Conservation (phyloP, 2,888 invertebrate genomes). For the Spodoptera exigua region DNA sequence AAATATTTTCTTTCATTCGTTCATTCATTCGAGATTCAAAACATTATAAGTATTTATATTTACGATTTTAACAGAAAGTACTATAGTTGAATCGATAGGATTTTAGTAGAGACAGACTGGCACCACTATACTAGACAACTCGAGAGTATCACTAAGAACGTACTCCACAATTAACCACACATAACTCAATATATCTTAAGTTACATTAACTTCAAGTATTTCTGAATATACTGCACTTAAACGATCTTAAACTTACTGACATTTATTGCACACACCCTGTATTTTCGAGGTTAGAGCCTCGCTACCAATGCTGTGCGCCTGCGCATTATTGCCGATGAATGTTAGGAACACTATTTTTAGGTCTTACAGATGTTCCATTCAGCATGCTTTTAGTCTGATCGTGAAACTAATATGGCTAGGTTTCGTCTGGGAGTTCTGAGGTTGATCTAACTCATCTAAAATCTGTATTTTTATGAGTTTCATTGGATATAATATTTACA, state of each 20-base stretch:
- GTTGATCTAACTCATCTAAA: neutral
- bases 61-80: no score
- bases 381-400: constrained; percentile 32
- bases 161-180: neutral
- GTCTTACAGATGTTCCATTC: constrained; percentile 70
- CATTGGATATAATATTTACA: no score
- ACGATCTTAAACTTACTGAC: constrained; percentile 48
- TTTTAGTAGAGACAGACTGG: constrained; percentile 28
- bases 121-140: constrained; percentile 14
- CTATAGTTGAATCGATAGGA: neutral
- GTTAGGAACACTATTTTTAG: constrained; percentile 73
- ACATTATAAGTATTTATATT: no score
- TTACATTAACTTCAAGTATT: constrained; percentile 45
- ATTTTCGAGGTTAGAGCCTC: constrained; percentile 72
- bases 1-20: no score
- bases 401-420: constrained; percentile 22
- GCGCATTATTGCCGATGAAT: constrained; percentile 71
- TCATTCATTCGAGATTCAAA: no score
- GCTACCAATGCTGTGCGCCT: constrained; percentile 67
- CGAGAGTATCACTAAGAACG: neutral
- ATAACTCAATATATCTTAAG: constrained; percentile 21
- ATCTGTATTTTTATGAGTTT: no score
- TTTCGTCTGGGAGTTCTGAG: constrained; percentile 2
- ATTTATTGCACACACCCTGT: constrained; percentile 72
- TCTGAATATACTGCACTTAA: constrained; percentile 32